Percentiles rank a stretch among this genome's conserved stretches.
These are phyloP conservation scores for Tachuris rubrigastra DNA, from an alignment of 2,113 vertebrate genomes.

Conservation along the genomic window DNA sequence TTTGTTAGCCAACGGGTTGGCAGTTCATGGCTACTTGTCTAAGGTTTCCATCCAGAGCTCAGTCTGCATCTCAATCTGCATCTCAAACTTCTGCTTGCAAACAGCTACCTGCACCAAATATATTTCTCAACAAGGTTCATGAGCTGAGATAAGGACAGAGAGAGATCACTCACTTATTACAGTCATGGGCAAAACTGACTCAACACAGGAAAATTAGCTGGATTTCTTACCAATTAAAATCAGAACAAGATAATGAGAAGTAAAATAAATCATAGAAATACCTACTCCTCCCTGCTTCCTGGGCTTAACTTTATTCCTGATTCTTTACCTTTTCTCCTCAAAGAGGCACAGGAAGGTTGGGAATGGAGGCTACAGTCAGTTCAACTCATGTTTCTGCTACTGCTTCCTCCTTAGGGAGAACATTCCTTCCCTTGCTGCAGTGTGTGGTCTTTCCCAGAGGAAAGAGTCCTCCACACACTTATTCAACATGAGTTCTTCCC, in stretches of 20 bases:
- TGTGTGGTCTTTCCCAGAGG: not conserved
- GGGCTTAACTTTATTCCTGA: not conserved
- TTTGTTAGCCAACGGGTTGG: not conserved
- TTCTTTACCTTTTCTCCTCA: not conserved
- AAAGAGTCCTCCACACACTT: not conserved
- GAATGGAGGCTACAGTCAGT: not conserved
- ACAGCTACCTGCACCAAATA: not conserved
- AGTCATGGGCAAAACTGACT: not conserved
- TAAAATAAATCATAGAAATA: not conserved
- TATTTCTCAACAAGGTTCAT: not conserved
- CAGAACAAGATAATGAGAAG: not conserved
- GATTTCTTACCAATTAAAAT: not conserved
- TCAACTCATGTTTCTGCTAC: not conserved
- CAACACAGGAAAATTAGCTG: not conserved
- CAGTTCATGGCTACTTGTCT: not conserved
- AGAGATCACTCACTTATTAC: too few relatives aligned
- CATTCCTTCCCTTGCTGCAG: too few relatives aligned
- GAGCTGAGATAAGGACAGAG: not conserved
- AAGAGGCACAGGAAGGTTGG: rapidly evolving
- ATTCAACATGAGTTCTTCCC: not conserved
- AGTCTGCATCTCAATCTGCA: not conserved
- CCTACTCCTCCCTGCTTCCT: not conserved
- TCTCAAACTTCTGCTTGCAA: not conserved
- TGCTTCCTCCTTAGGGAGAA: not conserved
- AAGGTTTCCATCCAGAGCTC: not conserved